Evolutionary conservation across 2,113 vertebrate genomes (phyloP).

Genomic region (Donacobius atricapilla): DNA sequence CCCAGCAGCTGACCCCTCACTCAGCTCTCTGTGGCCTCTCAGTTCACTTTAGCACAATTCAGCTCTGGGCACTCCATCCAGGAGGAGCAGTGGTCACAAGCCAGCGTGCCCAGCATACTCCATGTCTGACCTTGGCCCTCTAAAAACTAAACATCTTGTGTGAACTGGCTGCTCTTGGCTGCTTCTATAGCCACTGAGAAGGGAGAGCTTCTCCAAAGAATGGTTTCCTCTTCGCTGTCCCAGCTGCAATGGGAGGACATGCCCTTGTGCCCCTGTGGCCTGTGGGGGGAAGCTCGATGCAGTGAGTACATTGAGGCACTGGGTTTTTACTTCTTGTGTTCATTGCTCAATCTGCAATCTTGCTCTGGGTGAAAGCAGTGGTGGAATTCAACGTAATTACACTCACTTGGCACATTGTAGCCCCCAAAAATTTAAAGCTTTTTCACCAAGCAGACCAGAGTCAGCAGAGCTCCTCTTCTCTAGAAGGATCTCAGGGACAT

Average conservation of each 20-base stretch:
- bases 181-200: neutral
- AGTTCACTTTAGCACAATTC: neutral
- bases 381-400: neutral
- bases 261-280: neutral
- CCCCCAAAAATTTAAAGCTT: neutral
- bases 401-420: neutral
- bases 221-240: neutral
- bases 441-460: neutral
- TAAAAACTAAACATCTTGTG: neutral
- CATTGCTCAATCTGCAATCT: neutral
- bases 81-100: neutral
- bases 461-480: neutral
- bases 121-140: neutral
- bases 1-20: neutral
- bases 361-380: neutral
- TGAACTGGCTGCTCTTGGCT: neutral
- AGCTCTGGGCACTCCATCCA: neutral
- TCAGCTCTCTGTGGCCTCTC: neutral
- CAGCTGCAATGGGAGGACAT: neutral
- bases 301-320: neutral
- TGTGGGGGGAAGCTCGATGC: rapidly evolving
- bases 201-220: neutral
- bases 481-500: neutral
- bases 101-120: neutral
- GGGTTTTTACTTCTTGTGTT: neutral